Evolutionary conservation across 2,888 invertebrate genomes (phyloP).

Genomic region (Stomorhina lunata): DNA sequence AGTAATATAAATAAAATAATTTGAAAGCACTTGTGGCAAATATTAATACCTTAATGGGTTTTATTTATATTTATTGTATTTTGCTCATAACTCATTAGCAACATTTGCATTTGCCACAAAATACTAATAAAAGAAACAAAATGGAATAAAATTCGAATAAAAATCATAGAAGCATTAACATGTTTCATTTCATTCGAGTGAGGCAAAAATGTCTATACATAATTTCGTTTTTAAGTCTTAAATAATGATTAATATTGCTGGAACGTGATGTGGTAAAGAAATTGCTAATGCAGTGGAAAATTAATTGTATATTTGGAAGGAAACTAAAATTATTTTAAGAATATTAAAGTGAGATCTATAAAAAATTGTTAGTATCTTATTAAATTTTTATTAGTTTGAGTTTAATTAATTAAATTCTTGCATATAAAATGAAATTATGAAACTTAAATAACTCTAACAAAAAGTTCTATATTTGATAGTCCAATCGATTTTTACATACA

Average conservation of each 20-base stretch:
- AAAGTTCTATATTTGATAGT: neutral
- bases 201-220: neutral
- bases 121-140: neutral
- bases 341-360: no score
- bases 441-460: neutral
- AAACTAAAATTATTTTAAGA: no score
- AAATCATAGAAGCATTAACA: conserved; percentile 24
- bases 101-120: neutral
- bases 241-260: conserved; percentile 67
- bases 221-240: conserved; percentile 63
- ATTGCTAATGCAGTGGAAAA: neutral
- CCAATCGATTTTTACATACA: conserved; percentile 17
- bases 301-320: neutral
- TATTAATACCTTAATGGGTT: conserved; percentile 31
- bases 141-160: neutral
- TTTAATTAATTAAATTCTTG: neutral
- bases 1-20: no score
- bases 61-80: conserved; percentile 12
- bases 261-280: conserved; percentile 66
- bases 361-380: no score
- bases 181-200: conserved; percentile 15
- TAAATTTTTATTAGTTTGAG: no score
- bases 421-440: neutral
- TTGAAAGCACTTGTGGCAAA: conserved; percentile 6
- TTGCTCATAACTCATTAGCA: neutral